A percentile compares a stretch with the other conserved stretches of the same genome.
Evolutionary conservation across 30 jellyfish, hydroid and myxozoan species (phyloP).

Genomic region (Pseudorhiza aurosa): DNA sequence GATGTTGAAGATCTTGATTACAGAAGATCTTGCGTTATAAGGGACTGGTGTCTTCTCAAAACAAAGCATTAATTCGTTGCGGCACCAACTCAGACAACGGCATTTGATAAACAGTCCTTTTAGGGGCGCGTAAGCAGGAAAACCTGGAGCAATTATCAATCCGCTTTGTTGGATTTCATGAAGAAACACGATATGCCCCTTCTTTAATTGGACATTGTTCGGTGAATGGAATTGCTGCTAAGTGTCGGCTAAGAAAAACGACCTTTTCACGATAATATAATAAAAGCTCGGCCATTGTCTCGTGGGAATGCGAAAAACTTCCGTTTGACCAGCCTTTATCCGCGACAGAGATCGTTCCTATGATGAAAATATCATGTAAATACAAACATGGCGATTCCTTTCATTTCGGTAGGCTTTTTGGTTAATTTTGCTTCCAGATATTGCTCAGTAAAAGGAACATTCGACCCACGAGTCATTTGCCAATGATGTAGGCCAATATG

Average conservation of each 20-base stretch:
- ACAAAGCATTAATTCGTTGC: no score
- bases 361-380: background rate
- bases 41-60: no score
- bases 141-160: no score
- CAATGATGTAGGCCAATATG: background rate
- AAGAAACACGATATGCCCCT: no score
- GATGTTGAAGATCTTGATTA: no score
- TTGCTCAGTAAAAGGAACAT: background rate
- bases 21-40: no score
- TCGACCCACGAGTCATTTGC: slow-evolving; percentile 12
- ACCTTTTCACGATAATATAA: background rate
- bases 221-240: background rate
- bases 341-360: background rate
- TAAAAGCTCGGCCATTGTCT: background rate
- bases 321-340: background rate
- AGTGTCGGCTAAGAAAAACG: background rate
- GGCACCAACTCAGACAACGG: no score
- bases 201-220: background rate
- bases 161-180: no score
- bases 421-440: background rate
- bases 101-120: no score
- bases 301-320: background rate
- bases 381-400: background rate
- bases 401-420: background rate
- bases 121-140: no score